phyloP scores from a whole-genome alignment of 2,797 vertebrate species.

The Denticeps clupeoides region DNA sequence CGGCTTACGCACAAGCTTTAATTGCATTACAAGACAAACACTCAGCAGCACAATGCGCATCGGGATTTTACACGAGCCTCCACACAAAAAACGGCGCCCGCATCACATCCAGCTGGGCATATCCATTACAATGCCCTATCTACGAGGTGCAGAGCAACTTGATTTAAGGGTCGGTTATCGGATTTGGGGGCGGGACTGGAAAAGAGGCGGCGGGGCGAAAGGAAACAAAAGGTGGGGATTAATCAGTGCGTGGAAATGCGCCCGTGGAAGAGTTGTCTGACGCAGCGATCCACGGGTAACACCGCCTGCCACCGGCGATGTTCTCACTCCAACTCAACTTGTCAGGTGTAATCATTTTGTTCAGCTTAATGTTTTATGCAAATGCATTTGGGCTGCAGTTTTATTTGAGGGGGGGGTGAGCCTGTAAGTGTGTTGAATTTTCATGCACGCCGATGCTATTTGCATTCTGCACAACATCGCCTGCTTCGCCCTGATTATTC shows the following conservation, averaged over 20 bases:
- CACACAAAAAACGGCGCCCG: slow-evolving; percentile 45
- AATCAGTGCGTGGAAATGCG: slow-evolving; percentile 63
- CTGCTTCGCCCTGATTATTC: slow-evolving; percentile 63
- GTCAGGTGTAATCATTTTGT: slow-evolving; percentile 78
- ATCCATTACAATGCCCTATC: slow-evolving; percentile 69
- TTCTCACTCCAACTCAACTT: slow-evolving; percentile 67
- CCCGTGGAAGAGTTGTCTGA: slow-evolving; percentile 58
- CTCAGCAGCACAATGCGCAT: slow-evolving; percentile 64
- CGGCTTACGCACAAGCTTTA: slow-evolving; percentile 63
- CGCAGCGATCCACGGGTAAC: slow-evolving; percentile 60
- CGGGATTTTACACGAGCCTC: slow-evolving; percentile 60
- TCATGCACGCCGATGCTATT: slow-evolving; percentile 46
- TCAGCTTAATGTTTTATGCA: slow-evolving; percentile 74
- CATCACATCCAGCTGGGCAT: slow-evolving; percentile 55
- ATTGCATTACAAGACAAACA: slow-evolving; percentile 76
- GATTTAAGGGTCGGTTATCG: slow-evolving; percentile 70
- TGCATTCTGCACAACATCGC: slow-evolving; percentile 61
- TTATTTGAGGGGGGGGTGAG: slow-evolving; percentile 50
- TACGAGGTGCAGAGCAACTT: slow-evolving; percentile 70
- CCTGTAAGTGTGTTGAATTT: slow-evolving; percentile 11
- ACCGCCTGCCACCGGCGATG: slow-evolving; percentile 65
- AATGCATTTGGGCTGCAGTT: slow-evolving; percentile 61
- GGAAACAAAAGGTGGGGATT: slow-evolving; percentile 63
- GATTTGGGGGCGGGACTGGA: slow-evolving; percentile 62
- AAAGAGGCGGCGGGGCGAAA: slow-evolving; percentile 50